These are phyloP conservation scores for Zygaena filipendulae DNA, from an alignment of 2,888 invertebrate genomes.

Conservation along the genomic window DNA sequence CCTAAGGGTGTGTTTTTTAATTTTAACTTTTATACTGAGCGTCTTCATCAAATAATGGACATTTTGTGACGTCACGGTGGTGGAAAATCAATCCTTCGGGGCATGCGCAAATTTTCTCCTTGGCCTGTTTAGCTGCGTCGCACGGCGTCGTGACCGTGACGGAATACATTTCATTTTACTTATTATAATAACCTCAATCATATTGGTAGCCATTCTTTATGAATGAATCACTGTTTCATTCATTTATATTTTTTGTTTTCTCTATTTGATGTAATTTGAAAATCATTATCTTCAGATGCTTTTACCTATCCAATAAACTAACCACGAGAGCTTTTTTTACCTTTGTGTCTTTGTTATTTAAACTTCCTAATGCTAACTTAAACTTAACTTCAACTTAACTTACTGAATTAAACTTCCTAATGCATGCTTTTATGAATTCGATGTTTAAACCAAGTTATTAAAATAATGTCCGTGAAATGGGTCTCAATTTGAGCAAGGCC, in stretches of 20 bases:
- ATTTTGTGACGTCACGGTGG: conserved; percentile 58
- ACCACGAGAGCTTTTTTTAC: too few relatives aligned
- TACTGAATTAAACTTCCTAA: too few relatives aligned
- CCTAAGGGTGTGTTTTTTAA: conserved; percentile 32
- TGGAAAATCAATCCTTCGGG: conserved; percentile 48
- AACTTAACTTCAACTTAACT: too few relatives aligned
- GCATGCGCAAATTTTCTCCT: conserved; percentile 53
- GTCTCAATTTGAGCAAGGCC: too few relatives aligned
- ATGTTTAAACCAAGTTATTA: too few relatives aligned
- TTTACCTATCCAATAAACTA: too few relatives aligned
- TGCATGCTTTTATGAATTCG: too few relatives aligned
- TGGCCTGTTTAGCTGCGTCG: conserved; percentile 41
- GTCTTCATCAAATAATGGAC: conserved; percentile 35
- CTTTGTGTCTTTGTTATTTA: not conserved
- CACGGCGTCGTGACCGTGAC: conserved; percentile 37
- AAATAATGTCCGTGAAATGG: too few relatives aligned
- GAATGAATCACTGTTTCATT: conserved; percentile 52
- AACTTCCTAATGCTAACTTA: too few relatives aligned
- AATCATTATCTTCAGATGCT: too few relatives aligned
- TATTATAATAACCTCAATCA: conserved; percentile 25
- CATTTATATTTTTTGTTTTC: conserved; percentile 43
- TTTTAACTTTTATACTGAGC: conserved; percentile 49
- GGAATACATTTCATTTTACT: conserved; percentile 27
- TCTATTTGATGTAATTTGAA: conserved; percentile 14
- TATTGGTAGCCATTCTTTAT: conserved; percentile 46